A percentile compares a stretch with the other conserved stretches of the same genome.
These are phyloP conservation scores for Lepidurus couesii DNA, from an alignment of 1,140 invertebrate species.

Conservation along the genomic window DNA sequence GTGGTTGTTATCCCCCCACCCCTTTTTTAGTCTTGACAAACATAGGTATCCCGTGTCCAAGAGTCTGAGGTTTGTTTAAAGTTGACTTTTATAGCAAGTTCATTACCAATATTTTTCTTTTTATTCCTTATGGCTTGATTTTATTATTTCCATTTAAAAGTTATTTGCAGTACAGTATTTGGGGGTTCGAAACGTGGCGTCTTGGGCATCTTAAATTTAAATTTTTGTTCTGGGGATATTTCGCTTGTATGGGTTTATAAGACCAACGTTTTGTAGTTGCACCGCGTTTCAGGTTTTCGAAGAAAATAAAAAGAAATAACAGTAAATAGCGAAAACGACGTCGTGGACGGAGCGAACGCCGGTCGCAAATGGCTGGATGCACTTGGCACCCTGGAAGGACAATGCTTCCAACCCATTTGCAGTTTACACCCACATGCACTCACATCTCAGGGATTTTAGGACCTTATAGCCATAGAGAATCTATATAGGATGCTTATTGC, in stretches of 20 bases:
- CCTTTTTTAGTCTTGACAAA: background rate
- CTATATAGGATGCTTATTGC: background rate
- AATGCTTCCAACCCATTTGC: conserved; percentile 6
- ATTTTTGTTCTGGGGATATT: no score
- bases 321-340: conserved; percentile 9
- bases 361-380: conserved; percentile 4
- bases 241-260: no score
- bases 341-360: background rate
- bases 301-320: conserved; percentile 15
- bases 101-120: background rate
- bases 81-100: background rate
- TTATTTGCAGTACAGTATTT: no score
- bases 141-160: no score
- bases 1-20: background rate
- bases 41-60: background rate
- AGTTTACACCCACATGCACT: background rate
- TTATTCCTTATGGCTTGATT: background rate
- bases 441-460: background rate
- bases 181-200: no score
- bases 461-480: background rate
- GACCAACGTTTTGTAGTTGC: background rate
- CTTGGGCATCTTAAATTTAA: no score
- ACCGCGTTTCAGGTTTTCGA: background rate
- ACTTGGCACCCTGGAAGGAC: conserved; percentile 18
- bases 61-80: background rate